A percentile compares a stretch with the other conserved stretches of the same genome.
These are phyloP conservation scores for Homalodisca vitripennis DNA, from an alignment of 1,140 invertebrate genomes.

Conservation along the genomic window DNA sequence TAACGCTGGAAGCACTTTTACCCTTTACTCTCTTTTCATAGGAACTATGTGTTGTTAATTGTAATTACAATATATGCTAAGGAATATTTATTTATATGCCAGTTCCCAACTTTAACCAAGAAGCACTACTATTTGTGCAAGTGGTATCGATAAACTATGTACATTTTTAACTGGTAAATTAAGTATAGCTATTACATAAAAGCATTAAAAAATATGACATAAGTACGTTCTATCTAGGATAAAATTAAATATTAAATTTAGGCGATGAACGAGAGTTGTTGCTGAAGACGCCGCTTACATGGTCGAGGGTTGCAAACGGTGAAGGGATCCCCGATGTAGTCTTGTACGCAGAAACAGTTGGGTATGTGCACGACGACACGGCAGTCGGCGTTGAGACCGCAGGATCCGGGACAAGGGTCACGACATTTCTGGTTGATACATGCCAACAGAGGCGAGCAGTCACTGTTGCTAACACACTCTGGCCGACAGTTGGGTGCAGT, in stretches of 20 bases:
- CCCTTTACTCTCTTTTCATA: too few relatives aligned
- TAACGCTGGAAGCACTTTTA: too few relatives aligned
- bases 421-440: constrained; percentile 58
- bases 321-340: constrained; percentile 71
- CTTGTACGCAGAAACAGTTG: constrained; percentile 61
- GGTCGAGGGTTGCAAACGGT: constrained; percentile 49
- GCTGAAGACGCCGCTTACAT: constrained; percentile 47
- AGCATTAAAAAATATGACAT: too few relatives aligned
- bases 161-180: too few relatives aligned
- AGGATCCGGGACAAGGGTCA: constrained; percentile 57
- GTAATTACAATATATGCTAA: too few relatives aligned
- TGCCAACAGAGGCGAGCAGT: constrained; percentile 53
- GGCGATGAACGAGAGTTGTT: not conserved
- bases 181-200: too few relatives aligned
- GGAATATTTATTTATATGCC: too few relatives aligned
- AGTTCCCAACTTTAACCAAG: too few relatives aligned
- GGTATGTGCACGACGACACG: constrained; percentile 64
- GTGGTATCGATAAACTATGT: too few relatives aligned
- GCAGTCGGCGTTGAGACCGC: constrained; percentile 63
- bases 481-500: constrained; percentile 52
- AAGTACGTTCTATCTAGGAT: too few relatives aligned
- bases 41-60: too few relatives aligned
- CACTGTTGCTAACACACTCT: constrained; percentile 54
- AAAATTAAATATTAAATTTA: not conserved
- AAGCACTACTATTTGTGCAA: too few relatives aligned